phyloP scores from a whole-genome alignment of 2,113 vertebrate genomes.

The Cyanoderma ruficeps region DNA sequence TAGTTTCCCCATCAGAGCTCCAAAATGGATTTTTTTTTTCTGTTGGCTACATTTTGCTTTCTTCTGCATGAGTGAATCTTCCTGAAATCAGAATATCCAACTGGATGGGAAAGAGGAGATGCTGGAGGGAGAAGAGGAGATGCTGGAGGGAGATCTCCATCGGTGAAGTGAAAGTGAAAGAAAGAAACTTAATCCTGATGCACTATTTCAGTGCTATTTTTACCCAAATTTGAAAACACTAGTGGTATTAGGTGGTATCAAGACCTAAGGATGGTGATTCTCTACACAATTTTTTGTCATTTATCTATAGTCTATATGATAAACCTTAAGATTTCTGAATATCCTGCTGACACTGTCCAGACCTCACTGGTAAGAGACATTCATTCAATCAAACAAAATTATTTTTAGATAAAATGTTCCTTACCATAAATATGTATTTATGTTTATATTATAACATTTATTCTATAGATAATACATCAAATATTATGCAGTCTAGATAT shows the following conservation, averaged over 20 bases:
- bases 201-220: background rate
- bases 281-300: background rate
- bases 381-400: background rate
- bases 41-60: background rate
- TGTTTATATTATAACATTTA: background rate
- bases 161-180: rapidly evolving
- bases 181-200: background rate
- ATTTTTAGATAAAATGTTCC: background rate
- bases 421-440: background rate
- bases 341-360: background rate
- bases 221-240: background rate
- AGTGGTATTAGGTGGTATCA: background rate
- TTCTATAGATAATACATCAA: background rate
- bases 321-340: background rate
- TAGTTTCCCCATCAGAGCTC: background rate
- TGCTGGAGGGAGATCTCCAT: background rate
- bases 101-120: background rate
- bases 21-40: background rate
- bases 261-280: background rate
- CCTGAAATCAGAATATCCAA: background rate
- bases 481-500: background rate
- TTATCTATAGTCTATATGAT: background rate
- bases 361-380: background rate
- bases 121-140: background rate
- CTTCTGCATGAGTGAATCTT: background rate